Percentiles rank a stretch among this genome's conserved stretches.
Conservation (phyloP, 2,797 vertebrate species). For the Trachops cirrhosus region DNA sequence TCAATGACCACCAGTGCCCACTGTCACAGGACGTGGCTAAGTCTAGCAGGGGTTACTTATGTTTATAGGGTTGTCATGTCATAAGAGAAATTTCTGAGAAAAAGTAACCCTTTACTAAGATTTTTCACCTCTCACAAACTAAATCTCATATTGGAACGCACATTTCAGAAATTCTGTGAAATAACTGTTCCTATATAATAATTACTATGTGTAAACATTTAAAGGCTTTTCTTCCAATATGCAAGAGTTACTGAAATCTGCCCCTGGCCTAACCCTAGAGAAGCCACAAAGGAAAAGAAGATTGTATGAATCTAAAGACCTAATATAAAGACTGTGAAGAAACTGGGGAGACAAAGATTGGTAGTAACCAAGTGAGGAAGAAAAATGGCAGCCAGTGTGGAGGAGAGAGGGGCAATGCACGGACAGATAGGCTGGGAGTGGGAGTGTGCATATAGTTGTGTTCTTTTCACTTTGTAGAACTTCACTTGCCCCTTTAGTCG, state of each 20-base stretch:
- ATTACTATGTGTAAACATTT: not conserved
- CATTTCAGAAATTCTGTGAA: not conserved
- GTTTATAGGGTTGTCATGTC: not conserved
- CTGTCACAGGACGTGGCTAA: not conserved
- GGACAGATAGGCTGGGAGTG: not conserved
- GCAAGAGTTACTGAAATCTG: not conserved
- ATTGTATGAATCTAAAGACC: not conserved
- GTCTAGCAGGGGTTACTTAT: not conserved
- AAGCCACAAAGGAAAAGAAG: not conserved
- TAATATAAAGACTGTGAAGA: not conserved
- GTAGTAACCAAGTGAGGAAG: not conserved
- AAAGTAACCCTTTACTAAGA: not conserved
- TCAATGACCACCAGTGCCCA: not conserved
- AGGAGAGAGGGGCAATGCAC: not conserved
- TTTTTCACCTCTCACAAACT: not conserved
- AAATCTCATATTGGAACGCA: not conserved
- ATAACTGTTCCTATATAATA: not conserved
- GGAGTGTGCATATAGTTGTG: fast-evolving
- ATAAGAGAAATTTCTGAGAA: not conserved
- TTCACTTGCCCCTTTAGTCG: not conserved
- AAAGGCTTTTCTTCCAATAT: not conserved
- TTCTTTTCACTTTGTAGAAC: not conserved
- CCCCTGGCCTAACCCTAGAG: not conserved
- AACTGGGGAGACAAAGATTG: not conserved
- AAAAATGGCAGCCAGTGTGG: not conserved